Evolutionary conservation across 2,888 invertebrate species (phyloP).

Genomic region (Drosophila hamatofila): DNA sequence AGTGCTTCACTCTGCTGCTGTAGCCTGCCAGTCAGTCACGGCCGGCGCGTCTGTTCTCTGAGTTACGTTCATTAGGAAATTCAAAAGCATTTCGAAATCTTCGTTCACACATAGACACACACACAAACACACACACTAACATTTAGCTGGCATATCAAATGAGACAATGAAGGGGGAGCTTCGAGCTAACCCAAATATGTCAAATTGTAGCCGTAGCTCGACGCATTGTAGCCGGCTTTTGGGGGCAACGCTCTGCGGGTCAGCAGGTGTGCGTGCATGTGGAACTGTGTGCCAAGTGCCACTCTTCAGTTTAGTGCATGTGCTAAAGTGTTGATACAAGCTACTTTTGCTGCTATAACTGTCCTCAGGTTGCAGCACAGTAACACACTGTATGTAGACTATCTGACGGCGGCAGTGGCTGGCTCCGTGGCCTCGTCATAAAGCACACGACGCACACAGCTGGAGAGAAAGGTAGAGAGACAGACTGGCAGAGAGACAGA

Average conservation of each 20-base stretch:
- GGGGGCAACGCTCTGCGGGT: constrained; percentile 72
- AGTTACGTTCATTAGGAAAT: constrained; percentile 82
- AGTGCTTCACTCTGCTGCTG: not conserved
- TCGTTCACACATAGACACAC: constrained; percentile 34
- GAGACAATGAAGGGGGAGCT: constrained; percentile 16
- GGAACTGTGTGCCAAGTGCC: constrained; percentile 52
- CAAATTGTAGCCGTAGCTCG: constrained; percentile 49
- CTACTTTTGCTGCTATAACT: constrained; percentile 66
- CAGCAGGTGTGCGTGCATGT: constrained; percentile 58
- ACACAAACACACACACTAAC: constrained; percentile 13
- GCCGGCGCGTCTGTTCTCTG: constrained; percentile 29
- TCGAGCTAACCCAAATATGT: constrained; percentile 71
- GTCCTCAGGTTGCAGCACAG: constrained; percentile 59
- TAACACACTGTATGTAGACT: constrained; percentile 51
- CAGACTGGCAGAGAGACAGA: not conserved
- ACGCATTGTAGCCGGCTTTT: constrained; percentile 59
- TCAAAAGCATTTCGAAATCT: constrained; percentile 68
- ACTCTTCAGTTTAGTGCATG: constrained; percentile 67
- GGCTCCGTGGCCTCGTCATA: constrained; percentile 46
- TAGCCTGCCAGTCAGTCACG: constrained; percentile 34
- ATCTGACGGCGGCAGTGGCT: not conserved
- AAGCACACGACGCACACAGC: constrained; percentile 32
- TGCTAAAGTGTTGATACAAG: constrained; percentile 79
- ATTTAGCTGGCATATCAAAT: constrained; percentile 63
- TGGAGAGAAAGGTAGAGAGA: not conserved